Base-by-base conservation (phyloP, 2,888 invertebrate genomes). In the Spodoptera picta region DNA sequence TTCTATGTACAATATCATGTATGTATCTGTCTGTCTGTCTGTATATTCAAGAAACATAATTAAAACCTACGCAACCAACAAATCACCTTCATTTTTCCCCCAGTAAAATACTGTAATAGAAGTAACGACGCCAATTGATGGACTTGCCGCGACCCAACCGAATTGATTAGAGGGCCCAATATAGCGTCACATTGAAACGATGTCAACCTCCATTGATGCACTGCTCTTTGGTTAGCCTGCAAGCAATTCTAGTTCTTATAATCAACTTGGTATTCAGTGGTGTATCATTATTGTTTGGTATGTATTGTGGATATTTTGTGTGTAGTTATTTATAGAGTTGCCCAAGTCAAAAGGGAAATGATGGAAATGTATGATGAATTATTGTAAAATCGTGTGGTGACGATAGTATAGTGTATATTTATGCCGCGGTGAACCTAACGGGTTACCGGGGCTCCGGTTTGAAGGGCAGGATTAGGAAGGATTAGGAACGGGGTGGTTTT, bases 91-190 rank as follows among this genome's bases (percentile, higher is more conserved):
- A 56, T 36, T 73, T 67, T 55, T 59, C 54, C 44, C 31, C 6
- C 19, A 3, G 50, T 53, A 73, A 73, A 60, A 47, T 9, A 19
- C 50, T 49, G 46, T 41, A 67, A 48, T 60, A 31, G 46, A 52
- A 23, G 60, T 41, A 42, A 24, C 44, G 68, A 54, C 50, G 42
- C 48, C 50, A 70, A 73, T 67, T 57, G 53, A 73, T 67, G 53
- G 36, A 31, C 44, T 54, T 53, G 53, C n/a, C 60, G 67, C 52
- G 48, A 51, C 73, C 68, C 12, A 44, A 44, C 43, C 53, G 41
- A 70, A 73, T 73, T 70, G 69, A 73, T 70, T 70, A 68, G 5
- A 70, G 46, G 43, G 5, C 11, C 41, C 56, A 44, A 54, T 57
- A 60, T 61, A 55, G 52, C 61, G 48, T 31, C 55, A 48, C 36